These are phyloP conservation scores for Herpetotheres cachinnans DNA, from an alignment of 2,113 vertebrate species.

Conservation along the genomic window DNA sequence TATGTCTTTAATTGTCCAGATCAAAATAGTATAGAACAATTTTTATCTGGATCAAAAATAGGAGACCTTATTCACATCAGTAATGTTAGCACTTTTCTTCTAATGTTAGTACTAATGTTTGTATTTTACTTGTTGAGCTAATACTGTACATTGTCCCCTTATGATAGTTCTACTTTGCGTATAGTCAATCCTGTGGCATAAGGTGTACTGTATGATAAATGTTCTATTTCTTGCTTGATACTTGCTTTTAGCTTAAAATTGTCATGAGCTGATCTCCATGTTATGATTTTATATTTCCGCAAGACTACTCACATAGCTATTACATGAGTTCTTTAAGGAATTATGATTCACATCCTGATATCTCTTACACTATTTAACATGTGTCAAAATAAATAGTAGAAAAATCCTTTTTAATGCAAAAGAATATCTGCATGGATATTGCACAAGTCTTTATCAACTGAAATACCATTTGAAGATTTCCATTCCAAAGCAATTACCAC, in stretches of 20 bases:
- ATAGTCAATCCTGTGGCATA: background rate
- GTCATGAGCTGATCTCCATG: background rate
- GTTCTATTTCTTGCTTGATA: background rate
- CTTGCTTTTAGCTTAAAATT: background rate
- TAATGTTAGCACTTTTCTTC: background rate
- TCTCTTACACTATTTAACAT: slow-evolving; percentile 32
- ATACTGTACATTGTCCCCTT: background rate
- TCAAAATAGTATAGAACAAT: background rate
- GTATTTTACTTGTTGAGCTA: background rate
- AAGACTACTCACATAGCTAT: background rate
- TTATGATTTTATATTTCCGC: slow-evolving; percentile 14
- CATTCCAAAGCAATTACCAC: slow-evolving; percentile 68
- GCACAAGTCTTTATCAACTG: slow-evolving; percentile 38
- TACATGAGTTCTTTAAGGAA: background rate
- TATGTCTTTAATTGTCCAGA: background rate
- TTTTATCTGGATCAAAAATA: background rate
- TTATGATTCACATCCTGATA: slow-evolving; percentile 17
- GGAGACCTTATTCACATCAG: background rate
- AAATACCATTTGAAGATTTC: slow-evolving; percentile 56
- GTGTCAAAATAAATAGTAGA: slow-evolving; percentile 42
- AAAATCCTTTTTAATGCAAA: slow-evolving; percentile 54
- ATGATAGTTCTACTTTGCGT: background rate
- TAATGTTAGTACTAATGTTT: background rate
- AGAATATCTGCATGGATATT: slow-evolving; percentile 45
- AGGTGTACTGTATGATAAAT: background rate